These are phyloP conservation scores for Sinonovacula constricta DNA, from an alignment of 1,140 invertebrate species.

Conservation along the genomic window DNA sequence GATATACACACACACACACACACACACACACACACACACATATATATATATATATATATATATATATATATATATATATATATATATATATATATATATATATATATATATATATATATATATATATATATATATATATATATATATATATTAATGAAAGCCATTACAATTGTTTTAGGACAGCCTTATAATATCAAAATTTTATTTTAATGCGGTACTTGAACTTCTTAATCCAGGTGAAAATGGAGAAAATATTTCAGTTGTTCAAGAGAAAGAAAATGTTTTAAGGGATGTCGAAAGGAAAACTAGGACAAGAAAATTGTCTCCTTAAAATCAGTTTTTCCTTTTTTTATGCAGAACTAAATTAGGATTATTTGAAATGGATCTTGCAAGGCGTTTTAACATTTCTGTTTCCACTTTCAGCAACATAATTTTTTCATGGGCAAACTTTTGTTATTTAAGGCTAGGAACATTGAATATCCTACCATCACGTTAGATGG, in stretches of 20 bases:
- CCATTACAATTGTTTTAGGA: too few species aligned
- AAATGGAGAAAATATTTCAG: slow-evolving; percentile 17
- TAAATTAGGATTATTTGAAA: slow-evolving; percentile 24
- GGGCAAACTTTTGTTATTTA: slow-evolving; percentile 25
- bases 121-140: too few species aligned
- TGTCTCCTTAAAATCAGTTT: slow-evolving; percentile 26
- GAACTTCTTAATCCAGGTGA: slow-evolving; percentile 27
- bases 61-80: too few species aligned
- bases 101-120: too few species aligned
- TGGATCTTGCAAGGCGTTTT: slow-evolving; percentile 21
- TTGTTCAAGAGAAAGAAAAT: slow-evolving; percentile 13
- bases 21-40: too few species aligned
- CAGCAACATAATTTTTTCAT: slow-evolving; percentile 18
- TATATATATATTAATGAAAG: too few species aligned
- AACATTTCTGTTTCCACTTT: slow-evolving; percentile 16
- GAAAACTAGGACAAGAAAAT: slow-evolving; percentile 4
- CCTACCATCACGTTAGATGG: slow-evolving; percentile 12
- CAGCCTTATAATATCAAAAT: too few species aligned
- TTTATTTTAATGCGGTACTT: slow-evolving; percentile 18
- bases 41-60: too few species aligned
- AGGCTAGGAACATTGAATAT: slow-evolving; percentile 28
- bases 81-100: too few species aligned
- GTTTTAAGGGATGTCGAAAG: neutral
- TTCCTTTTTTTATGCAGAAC: slow-evolving; percentile 19
- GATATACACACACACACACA: too few species aligned